Evolutionary conservation across 2,888 invertebrate species (phyloP), one percentile per base, ranked within the genome.

Genomic region (Dasypogon diadema): DNA sequence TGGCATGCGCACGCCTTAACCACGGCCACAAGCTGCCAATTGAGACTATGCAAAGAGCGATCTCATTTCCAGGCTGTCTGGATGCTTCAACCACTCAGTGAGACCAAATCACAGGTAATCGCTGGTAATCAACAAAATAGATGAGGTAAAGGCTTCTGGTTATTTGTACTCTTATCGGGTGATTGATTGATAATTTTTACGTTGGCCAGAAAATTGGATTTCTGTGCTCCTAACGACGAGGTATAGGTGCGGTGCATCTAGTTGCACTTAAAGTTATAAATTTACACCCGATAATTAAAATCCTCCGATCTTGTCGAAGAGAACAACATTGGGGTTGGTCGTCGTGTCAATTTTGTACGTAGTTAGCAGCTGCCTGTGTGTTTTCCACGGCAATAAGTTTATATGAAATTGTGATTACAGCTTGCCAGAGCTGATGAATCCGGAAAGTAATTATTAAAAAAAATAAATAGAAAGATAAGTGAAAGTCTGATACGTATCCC

Each of bases 141-240:
- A 73, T 56, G 65, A 74, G 65, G 30, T 74, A 42, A 30, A 74
- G 16, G 76, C 76, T 76, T 74, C 76, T 74, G 65, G 76, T 76
- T 74, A 65, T 76, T 73, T 76, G 76, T 56, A 76, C 72, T 68
- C 60, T 75, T 75, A 75, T 72, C 75, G 58, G n/a, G 37, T 70
- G 72, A 72, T 72, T 72, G 60, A 72, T 72, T 58, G 58, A 46
- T 68, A 68, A 68, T 68, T 68, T 48, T 48, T 48, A 14, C 24
- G 65, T 48, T 68, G 34, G 8, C 14, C 24, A 26, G 26, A 26
- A 68, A 68, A 68, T 68, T 68, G 46, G 48, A 48, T 48, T 48
- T 60, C 37, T 10, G 26, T 54, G 2, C 22, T 18, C 6, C 4
- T 16, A 21, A 16, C 18, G 60, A n/a, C n/a, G n/a, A n/a, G 34